phyloP scores from a whole-genome alignment of 2,888 invertebrate species.

The Leucophora obtusa region DNA sequence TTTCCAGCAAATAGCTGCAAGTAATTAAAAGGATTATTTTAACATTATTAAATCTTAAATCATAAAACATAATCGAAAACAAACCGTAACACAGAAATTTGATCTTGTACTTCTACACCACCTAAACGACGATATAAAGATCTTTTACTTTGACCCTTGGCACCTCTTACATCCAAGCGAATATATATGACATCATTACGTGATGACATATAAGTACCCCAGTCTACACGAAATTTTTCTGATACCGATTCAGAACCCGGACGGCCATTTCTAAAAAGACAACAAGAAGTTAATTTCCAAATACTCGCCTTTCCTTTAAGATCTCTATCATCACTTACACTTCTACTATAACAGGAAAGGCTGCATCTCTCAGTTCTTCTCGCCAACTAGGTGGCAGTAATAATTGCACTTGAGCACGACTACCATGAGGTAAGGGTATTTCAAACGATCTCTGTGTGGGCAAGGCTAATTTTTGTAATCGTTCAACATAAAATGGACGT shows the following conservation, averaged over 20 bases:
- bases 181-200: slow-evolving; percentile 94
- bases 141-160: slow-evolving; percentile 88
- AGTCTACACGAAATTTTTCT: slow-evolving; percentile 91
- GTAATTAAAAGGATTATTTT: not conserved
- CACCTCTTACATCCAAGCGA: slow-evolving; percentile 93
- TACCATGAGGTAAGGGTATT: slow-evolving; percentile 91
- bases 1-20: slow-evolving; percentile 87
- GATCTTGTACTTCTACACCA: slow-evolving; percentile 94
- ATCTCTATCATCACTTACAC: slow-evolving; percentile 81
- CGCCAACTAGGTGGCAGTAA: slow-evolving; percentile 93
- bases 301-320: too few species aligned
- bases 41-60: not conserved
- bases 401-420: slow-evolving; percentile 91
- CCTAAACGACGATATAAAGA: slow-evolving; percentile 90
- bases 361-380: slow-evolving; percentile 90
- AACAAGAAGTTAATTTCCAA: not conserved
- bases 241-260: slow-evolving; percentile 95
- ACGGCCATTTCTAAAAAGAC: slow-evolving; percentile 87
- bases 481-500: slow-evolving; percentile 83
- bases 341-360: slow-evolving; percentile 92
- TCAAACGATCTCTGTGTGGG: slow-evolving; percentile 90
- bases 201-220: slow-evolving; percentile 96
- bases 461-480: slow-evolving; percentile 87
- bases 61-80: slow-evolving; percentile 2
- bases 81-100: slow-evolving; percentile 89